Percentiles rank a stretch among this genome's conserved stretches.
phyloP scores from a whole-genome alignment of 2,888 invertebrate species.

The Tethea ocularis region DNA sequence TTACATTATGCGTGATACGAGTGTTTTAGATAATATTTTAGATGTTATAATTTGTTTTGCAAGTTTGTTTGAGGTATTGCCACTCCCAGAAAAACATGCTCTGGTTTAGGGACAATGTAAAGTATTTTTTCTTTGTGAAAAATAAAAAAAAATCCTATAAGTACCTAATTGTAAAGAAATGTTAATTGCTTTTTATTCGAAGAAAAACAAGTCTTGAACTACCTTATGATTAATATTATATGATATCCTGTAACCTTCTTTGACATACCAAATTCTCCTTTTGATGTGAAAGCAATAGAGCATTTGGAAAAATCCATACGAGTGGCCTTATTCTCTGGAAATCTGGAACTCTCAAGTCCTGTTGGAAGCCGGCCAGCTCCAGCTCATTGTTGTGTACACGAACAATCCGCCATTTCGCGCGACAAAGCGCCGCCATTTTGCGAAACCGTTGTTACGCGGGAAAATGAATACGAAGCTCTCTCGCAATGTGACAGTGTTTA shows the following conservation, averaged over 20 bases:
- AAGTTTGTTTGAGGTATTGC: too few relatives aligned
- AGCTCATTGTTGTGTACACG: conserved; percentile 27
- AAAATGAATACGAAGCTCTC: conserved; percentile 24
- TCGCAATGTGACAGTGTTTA: conserved; percentile 5
- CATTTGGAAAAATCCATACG: conserved; percentile 26
- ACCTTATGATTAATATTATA: too few relatives aligned
- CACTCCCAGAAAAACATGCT: too few relatives aligned
- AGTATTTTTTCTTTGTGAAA: too few relatives aligned
- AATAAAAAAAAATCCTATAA: too few relatives aligned
- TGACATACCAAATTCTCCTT: conserved; percentile 11
- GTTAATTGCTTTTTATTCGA: too few relatives aligned
- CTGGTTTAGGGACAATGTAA: too few relatives aligned
- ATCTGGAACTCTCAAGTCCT: conserved; percentile 32
- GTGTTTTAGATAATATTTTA: too few relatives aligned
- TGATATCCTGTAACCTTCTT: neutral
- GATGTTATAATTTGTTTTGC: too few relatives aligned
- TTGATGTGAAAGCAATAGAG: conserved; percentile 29
- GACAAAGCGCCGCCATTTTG: conserved; percentile 47
- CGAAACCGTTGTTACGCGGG: conserved; percentile 31
- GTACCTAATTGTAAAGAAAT: too few relatives aligned
- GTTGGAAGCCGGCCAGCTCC: conserved; percentile 45
- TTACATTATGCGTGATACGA: too few relatives aligned
- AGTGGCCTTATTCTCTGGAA: conserved; percentile 40
- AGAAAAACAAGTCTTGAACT: too few relatives aligned
- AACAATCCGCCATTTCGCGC: conserved; percentile 33